Conservation (phyloP, 2,113 vertebrate genomes). For the Baryphthengus martii region DNA sequence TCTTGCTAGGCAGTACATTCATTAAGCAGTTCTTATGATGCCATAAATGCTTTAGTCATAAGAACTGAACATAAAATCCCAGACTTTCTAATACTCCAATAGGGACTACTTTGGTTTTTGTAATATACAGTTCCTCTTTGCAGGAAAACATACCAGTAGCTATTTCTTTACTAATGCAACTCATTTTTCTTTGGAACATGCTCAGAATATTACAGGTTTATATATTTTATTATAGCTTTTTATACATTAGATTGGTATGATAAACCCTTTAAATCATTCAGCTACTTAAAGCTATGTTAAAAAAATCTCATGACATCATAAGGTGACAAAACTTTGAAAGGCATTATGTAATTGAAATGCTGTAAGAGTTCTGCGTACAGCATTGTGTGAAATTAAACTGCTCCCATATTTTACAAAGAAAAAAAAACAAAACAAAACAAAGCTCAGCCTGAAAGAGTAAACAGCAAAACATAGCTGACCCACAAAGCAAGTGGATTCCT, state of each 20-base stretch:
- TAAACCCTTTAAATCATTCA: slow-evolving; percentile 36
- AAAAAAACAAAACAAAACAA: background rate
- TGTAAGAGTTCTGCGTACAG: background rate
- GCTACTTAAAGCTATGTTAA: background rate
- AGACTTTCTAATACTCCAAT: slow-evolving; percentile 43
- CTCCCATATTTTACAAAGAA: background rate
- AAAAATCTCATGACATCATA: background rate
- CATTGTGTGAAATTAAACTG: background rate
- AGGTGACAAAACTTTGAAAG: background rate
- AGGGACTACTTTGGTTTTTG: slow-evolving; percentile 32
- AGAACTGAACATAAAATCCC: slow-evolving; percentile 37
- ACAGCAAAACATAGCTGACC: background rate
- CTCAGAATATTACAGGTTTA: background rate
- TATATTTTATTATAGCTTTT: background rate
- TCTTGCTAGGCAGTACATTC: slow-evolving; percentile 34
- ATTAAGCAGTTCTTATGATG: slow-evolving; percentile 55
- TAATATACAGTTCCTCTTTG: background rate
- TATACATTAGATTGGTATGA: background rate
- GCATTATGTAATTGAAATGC: background rate
- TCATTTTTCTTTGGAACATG: background rate
- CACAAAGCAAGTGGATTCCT: background rate
- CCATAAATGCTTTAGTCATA: slow-evolving; percentile 61
- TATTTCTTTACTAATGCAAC: background rate
- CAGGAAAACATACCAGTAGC: background rate
- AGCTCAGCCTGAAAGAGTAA: background rate